Evolutionary conservation across 2,888 invertebrate genomes (phyloP), one percentile per base, ranked within the genome.

Genomic region (Phlogophora meticulosa): DNA sequence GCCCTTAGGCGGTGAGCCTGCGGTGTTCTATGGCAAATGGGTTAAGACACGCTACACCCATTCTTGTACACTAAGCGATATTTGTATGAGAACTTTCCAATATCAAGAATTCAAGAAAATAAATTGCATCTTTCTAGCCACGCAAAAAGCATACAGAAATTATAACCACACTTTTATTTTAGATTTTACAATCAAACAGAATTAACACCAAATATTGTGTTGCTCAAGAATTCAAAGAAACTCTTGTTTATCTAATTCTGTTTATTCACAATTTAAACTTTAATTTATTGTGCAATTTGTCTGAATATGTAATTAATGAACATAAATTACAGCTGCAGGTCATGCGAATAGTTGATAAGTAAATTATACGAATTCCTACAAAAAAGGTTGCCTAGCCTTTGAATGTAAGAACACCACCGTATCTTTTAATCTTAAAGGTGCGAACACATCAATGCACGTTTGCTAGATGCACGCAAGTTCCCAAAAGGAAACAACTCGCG

Each of bases 1-100:
- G 76, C 81, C 90, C 90, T 82, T 82, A 64, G 90, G 91, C 89
- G 78, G 85, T 85, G 73, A 34, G 83, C 82, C 83, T 81, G 85
- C 76, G 78, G 80, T 79, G 83, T 78, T 83, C 81, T 74, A 67
- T 72, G 77, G 78, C 89, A 90, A 92, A 92, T 92, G 90, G 88
- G 72, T 83, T 78, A 72, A 83, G 87, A 85, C 93, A 92, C 92
- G 92, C 92, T 89, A 92, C 79, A 81, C 68, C 64, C 75, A 70
- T 75, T 78, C 80, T 73, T 74, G 60, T 70, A 57, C 43, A 79
- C 80, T 75, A 83, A 80, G 82, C 72, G 77, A 76, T 85, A 84
- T 83, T 83, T 85, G 79, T 87, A 87, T 88, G 87, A 82, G 88
- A 89, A 86, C 80, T 68, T 80, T 70, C 46, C 58, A 66, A 40